Conservation (phyloP, 2,113 vertebrate genomes). For the Percina caprodes region DNA sequence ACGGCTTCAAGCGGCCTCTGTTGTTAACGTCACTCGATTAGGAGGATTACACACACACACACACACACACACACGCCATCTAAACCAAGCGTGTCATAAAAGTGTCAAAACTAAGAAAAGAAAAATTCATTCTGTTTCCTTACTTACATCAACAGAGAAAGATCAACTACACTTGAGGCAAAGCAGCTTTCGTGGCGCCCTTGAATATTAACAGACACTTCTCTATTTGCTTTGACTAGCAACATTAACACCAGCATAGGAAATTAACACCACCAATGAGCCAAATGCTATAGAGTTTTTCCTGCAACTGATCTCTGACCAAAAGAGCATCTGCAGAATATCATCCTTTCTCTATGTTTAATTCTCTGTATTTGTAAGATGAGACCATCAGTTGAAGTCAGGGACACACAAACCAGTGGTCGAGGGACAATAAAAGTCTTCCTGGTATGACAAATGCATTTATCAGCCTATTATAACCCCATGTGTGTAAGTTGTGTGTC, state of each 20-base stretch:
- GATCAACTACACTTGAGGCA: background rate
- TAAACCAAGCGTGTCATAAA: background rate
- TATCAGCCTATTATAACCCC: slow-evolving; percentile 58
- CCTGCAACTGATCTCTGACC: background rate
- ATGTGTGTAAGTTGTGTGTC: slow-evolving; percentile 41
- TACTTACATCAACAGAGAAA: background rate
- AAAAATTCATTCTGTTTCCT: background rate
- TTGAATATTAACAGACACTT: slow-evolving; percentile 35
- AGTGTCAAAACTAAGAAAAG: background rate
- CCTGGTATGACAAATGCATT: slow-evolving; percentile 54
- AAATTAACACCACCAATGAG: slow-evolving; percentile 23
- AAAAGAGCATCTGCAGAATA: background rate
- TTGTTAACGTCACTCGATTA: slow-evolving; percentile 81
- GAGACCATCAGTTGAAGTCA: background rate
- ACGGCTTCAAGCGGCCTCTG: slow-evolving; percentile 67
- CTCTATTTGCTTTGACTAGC: slow-evolving; percentile 22
- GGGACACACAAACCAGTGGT: background rate
- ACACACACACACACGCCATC: background rate
- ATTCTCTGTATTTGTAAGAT: background rate
- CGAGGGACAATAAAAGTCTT: slow-evolving; percentile 49
- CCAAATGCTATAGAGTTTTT: slow-evolving; percentile 12
- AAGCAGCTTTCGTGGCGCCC: background rate
- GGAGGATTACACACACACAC: slow-evolving; percentile 38
- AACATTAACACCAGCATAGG: slow-evolving; percentile 29
- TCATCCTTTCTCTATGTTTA: background rate